These are phyloP conservation scores for Phymastichus coffea DNA, from an alignment of 1,140 invertebrate species.

Conservation along the genomic window DNA sequence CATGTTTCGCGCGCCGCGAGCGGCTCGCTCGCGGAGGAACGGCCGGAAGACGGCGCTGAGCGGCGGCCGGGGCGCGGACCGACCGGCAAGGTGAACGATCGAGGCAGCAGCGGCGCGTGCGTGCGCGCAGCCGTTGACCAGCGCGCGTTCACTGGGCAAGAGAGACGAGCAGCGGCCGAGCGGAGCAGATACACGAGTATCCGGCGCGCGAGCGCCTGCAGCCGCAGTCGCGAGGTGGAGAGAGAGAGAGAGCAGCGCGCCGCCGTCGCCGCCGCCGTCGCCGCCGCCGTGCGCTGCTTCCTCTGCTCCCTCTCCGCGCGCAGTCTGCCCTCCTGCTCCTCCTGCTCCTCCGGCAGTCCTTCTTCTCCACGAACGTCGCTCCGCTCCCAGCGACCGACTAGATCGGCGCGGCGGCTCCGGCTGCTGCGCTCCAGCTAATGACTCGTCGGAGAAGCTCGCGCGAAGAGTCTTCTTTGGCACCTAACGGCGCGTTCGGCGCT, in stretches of 20 bases:
- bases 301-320: background rate
- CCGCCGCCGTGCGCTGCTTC: background rate
- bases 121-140: constrained; percentile 1
- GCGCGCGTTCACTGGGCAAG: constrained; percentile 11
- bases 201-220: background rate
- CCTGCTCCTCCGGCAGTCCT: background rate
- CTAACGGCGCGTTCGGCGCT: no score
- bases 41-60: background rate
- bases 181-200: no score
- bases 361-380: background rate
- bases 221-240: background rate
- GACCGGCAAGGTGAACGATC: background rate
- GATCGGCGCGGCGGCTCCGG: no score
- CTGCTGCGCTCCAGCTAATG: no score
- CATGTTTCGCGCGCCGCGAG: background rate
- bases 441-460: no score
- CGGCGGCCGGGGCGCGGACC: no score
- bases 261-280: no score
- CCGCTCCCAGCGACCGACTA: no score
- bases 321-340: background rate
- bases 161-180: background rate
- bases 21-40: background rate
- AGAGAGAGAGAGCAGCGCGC: background rate
- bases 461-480: no score
- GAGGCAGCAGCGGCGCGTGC: background rate